Evolutionary conservation across 2,888 invertebrate genomes (phyloP), one percentile per base, ranked within the genome.

Genomic region (Brachyptera putata): DNA sequence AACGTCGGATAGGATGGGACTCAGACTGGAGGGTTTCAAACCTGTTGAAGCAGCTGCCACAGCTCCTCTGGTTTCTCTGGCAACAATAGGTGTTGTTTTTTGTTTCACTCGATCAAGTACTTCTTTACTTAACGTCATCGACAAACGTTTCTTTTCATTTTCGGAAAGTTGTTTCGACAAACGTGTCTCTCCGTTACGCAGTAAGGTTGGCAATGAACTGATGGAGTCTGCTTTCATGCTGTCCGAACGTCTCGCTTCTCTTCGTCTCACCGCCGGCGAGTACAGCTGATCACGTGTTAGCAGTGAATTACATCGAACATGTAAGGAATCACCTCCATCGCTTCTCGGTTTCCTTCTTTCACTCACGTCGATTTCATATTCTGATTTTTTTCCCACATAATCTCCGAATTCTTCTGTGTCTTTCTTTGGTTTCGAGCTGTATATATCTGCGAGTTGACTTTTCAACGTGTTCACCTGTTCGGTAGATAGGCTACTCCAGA

Each of bases 401-500:
- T 4, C 75, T 67, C 1, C 63, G 59, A 50, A 62, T 67, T 67
- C 77, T 78, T 21, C 83, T 68, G 49, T 11, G 21, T 53, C 22
- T 2, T 56, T 58, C 30, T 43, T 62, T 2, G 49, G 48, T 41
- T 61, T 53, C 11, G 79, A 82, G 56, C 87, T 86, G 67, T 91
- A 92, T 63, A 92, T 91, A 65, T 91, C 89, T 67, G 85, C 86
- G 0, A 92, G 73, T 71, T 91, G 91, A 67, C 82, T 83, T 72
- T 90, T 91, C 41, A 92, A 77, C 24, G 87, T 85, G 67, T 84
- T 85, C 0, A 91, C 86, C 76, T 92, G 91, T 65, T 92, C 90
- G 75, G 87, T 84, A 1, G 91, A 90, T 43, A 92, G 75, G 68
- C 91, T 91, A 69, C 90, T 91, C 82, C 91, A 91, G 57, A 91